phyloP scores from a whole-genome alignment of 1,140 invertebrate species.

The Bactericera cockerelli region DNA sequence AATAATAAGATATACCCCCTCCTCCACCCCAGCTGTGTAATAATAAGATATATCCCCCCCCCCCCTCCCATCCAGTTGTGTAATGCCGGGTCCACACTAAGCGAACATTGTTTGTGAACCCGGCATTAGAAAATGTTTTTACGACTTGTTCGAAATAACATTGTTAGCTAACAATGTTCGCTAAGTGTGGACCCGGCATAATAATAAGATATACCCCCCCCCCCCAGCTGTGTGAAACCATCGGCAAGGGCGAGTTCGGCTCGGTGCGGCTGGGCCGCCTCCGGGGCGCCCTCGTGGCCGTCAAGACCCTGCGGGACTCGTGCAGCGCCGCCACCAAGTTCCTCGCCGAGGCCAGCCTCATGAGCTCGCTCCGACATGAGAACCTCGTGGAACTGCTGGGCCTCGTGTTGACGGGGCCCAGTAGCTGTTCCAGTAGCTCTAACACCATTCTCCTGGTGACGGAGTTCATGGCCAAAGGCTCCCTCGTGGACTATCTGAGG shows the following conservation, averaged over 20 bases:
- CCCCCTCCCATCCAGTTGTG: too few species aligned
- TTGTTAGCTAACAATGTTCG: too few species aligned
- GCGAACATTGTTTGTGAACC: too few species aligned
- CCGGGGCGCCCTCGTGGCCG: slow-evolving; percentile 76
- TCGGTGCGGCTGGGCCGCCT: slow-evolving; percentile 88
- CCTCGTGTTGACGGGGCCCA: slow-evolving; percentile 82
- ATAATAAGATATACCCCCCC: too few species aligned
- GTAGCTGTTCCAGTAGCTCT: too few species aligned
- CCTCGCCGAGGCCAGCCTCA: slow-evolving; percentile 84
- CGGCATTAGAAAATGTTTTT: too few species aligned
- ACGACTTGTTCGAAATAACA: too few species aligned
- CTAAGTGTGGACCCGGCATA: too few species aligned
- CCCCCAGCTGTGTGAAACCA: slow-evolving; percentile 75
- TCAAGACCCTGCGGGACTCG: slow-evolving; percentile 93
- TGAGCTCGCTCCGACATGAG: slow-evolving; percentile 91
- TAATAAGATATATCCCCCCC: too few species aligned
- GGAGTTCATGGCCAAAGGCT: slow-evolving; percentile 98
- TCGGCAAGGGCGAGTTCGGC: slow-evolving; percentile 97
- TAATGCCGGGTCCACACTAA: too few species aligned
- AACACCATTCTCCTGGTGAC: slow-evolving; percentile 86
- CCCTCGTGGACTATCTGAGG: slow-evolving; percentile 91
- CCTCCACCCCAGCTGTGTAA: too few species aligned
- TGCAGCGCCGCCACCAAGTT: slow-evolving; percentile 86
- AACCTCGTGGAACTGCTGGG: slow-evolving; percentile 94
- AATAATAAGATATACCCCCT: too few species aligned